Base-by-base conservation (phyloP, 2,113 vertebrate genomes). In the Nipponia nippon region DNA sequence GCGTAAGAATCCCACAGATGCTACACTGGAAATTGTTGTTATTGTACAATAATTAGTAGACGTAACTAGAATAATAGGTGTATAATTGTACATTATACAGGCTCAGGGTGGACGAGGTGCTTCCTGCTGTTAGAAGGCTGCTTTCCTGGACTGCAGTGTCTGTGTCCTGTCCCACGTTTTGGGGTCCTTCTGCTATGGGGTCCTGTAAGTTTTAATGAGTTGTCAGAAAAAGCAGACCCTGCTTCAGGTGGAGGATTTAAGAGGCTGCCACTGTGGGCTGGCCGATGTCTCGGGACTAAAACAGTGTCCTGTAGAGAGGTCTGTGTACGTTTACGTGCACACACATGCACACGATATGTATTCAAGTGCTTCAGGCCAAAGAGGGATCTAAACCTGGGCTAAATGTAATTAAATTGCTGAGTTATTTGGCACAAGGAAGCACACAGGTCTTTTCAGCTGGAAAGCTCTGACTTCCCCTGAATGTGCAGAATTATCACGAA, bases 301-400 rank as follows among this genome's bases (percentile, higher is more conserved):
- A 13, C 3, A 11, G 13, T 6, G 52, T 59, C 34, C 61, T 44
- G 30, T 19, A 26, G 13, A 32, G 53, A 38, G 16, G 13, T 36
- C 4, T 10, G 16, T 30, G 26, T 30, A 6, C 21, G 19, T 67
- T 61, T 21, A 27, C 4, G 4, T 10, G 2, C 30, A 7, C 15
- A 11, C 10, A 15, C 20, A 19, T 3, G 8, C 30, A 40, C 62
- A n/a, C 1, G 3, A 13, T 7, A 5, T 2, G 2, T 38, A 27
- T 23, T 40, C 32, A 27, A 16, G 49, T 32, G 75, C 44, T 36
- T 40, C 34, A 10, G 69, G 62, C 49, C 49, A 32, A 32, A 63
- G 36, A 47, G 44, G 69, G 32, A 36, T 17, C 70, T 71, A 58
- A 90, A 90, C 52, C 42, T 55, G 75, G 49, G 40, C 30, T 85